phyloP scores from a whole-genome alignment of 2,797 vertebrate species.

The Phaenicophaeus curvirostris region DNA sequence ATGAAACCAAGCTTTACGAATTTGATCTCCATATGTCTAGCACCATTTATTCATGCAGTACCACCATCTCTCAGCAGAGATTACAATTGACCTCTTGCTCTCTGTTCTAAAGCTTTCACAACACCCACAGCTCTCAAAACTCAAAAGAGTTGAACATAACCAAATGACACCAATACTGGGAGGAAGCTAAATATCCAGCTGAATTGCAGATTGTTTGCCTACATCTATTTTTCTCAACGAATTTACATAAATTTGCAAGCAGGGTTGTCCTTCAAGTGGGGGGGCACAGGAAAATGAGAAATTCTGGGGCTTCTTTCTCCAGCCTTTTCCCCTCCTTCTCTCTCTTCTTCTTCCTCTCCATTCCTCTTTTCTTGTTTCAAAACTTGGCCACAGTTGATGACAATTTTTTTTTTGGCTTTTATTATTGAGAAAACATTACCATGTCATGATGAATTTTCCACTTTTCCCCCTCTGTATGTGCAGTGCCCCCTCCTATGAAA shows the following conservation, averaged over 20 bases:
- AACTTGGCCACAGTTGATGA: accelerated
- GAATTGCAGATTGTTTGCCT: neutral
- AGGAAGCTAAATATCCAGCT: neutral
- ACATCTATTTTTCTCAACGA: neutral
- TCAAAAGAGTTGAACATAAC: neutral
- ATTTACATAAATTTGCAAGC: neutral
- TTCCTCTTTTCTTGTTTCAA: neutral
- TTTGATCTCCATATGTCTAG: constrained; percentile 34
- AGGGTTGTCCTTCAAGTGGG: neutral
- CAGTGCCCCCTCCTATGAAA: accelerated
- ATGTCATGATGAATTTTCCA: accelerated
- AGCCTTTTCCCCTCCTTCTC: neutral
- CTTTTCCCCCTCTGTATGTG: accelerated
- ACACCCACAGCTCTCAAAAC: neutral
- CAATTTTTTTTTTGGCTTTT: no score
- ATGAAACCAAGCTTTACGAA: constrained; percentile 18
- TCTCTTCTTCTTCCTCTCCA: neutral
- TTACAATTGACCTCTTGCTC: neutral
- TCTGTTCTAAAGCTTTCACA: neutral
- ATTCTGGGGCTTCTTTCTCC: neutral
- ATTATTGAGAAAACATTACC: neutral
- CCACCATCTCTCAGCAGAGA: neutral
- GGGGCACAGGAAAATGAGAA: neutral
- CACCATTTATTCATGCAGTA: neutral
- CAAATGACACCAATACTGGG: neutral